Percentiles rank a stretch among this genome's conserved stretches.
These are phyloP conservation scores for Brachypalpus laphriformis DNA, from an alignment of 2,888 invertebrate species.

Conservation along the genomic window DNA sequence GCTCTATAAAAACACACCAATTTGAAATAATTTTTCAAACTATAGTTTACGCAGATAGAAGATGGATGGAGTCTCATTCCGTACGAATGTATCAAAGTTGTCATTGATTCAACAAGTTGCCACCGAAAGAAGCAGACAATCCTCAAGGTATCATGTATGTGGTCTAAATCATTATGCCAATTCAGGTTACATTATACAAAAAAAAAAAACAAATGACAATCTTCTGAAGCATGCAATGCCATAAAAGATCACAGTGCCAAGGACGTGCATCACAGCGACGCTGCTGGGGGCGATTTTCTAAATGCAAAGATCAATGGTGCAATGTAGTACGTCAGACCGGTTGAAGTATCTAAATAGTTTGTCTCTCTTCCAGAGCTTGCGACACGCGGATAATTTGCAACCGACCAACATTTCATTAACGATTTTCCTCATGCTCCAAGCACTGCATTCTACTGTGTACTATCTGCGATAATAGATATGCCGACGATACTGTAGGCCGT, in stretches of 20 bases:
- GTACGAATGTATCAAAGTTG: background rate
- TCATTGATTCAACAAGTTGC: background rate
- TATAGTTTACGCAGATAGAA: too few relatives aligned
- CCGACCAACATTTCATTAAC: slow-evolving; percentile 67
- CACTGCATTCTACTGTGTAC: slow-evolving; percentile 10
- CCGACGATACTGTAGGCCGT: slow-evolving; percentile 20
- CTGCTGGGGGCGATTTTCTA: slow-evolving; percentile 45
- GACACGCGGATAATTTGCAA: slow-evolving; percentile 62
- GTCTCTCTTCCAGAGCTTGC: slow-evolving; percentile 47
- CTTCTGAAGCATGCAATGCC: slow-evolving; percentile 18
- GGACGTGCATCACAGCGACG: slow-evolving; percentile 43
- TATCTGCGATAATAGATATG: slow-evolving; percentile 48
- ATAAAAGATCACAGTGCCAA: slow-evolving; percentile 69
- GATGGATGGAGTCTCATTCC: too few relatives aligned
- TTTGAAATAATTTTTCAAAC: too few relatives aligned
- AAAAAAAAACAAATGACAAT: background rate
- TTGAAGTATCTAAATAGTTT: slow-evolving; percentile 51
- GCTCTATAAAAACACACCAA: too few relatives aligned
- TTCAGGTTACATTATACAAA: background rate
- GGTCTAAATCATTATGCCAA: slow-evolving; percentile 17
- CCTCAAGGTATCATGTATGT: slow-evolving; percentile 13
- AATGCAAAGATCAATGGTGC: slow-evolving; percentile 61
- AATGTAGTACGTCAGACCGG: slow-evolving; percentile 57
- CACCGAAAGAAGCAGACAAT: background rate
- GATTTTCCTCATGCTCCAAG: slow-evolving; percentile 34